These are phyloP conservation scores for Gymnosoma rotundatum DNA, from an alignment of 2,888 invertebrate species.

Conservation along the genomic window DNA sequence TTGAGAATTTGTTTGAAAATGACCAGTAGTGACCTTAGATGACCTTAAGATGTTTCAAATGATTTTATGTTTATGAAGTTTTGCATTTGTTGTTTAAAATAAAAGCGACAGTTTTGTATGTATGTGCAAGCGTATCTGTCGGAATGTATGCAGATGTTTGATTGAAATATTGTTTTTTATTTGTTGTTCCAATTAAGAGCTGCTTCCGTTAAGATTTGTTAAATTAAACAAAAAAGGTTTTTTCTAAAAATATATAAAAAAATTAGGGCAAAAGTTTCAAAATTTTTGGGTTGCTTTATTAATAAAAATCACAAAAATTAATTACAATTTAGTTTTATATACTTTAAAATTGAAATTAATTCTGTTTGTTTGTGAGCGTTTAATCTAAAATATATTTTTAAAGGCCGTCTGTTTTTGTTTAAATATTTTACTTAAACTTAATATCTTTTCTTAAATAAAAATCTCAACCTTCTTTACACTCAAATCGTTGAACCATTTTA, in stretches of 20 bases:
- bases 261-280: slow-evolving; percentile 58
- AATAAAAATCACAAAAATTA: slow-evolving; percentile 61
- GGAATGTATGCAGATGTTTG: slow-evolving; percentile 81
- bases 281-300: slow-evolving; percentile 59
- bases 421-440: neutral
- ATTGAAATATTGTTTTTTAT: slow-evolving; percentile 27
- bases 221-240: slow-evolving; percentile 21
- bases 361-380: slow-evolving; percentile 17
- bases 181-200: slow-evolving; percentile 35
- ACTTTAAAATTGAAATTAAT: neutral
- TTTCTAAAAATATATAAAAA: slow-evolving; percentile 24
- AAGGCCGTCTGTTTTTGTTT: neutral
- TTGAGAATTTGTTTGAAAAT: slow-evolving; percentile 67
- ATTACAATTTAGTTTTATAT: slow-evolving; percentile 38
- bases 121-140: slow-evolving; percentile 73
- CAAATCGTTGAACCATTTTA: slow-evolving; percentile 49
- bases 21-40: slow-evolving; percentile 77
- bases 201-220: slow-evolving; percentile 40
- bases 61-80: slow-evolving; percentile 58
- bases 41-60: slow-evolving; percentile 75
- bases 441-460: slow-evolving; percentile 5
- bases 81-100: slow-evolving; percentile 78
- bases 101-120: slow-evolving; percentile 16
- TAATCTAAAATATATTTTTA: neutral
- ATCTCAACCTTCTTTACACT: neutral